These are phyloP conservation scores for Microctenopoma lineatum DNA, from an alignment of 2,797 vertebrate species.

Conservation along the genomic window DNA sequence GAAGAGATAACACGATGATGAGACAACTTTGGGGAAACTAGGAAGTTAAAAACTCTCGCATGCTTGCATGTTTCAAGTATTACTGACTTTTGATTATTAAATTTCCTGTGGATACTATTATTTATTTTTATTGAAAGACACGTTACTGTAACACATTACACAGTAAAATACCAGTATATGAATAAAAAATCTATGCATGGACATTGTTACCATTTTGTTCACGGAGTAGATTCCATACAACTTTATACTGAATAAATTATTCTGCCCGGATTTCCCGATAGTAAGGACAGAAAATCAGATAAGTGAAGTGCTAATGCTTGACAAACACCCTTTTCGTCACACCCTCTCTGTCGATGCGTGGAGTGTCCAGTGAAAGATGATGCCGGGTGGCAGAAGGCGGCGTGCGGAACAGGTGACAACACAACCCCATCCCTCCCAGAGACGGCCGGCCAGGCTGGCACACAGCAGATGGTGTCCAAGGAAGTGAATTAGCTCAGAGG, in stretches of 20 bases:
- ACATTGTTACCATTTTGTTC: constrained; percentile 1
- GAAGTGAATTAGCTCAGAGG: constrained; percentile 77
- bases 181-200: neutral
- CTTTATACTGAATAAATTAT: constrained; percentile 23
- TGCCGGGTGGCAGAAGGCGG: constrained; percentile 68
- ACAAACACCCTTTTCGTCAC: constrained; percentile 55
- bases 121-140: too few species aligned
- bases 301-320: constrained; percentile 58
- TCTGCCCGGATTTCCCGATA: constrained; percentile 14
- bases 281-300: constrained; percentile 56
- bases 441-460: constrained; percentile 67
- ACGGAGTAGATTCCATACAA: neutral
- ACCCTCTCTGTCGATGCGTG: constrained; percentile 11
- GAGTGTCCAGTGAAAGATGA: constrained; percentile 65
- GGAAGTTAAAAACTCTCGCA: too few species aligned
- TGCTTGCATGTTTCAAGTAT: too few species aligned
- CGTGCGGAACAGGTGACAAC: constrained; percentile 76
- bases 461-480: constrained; percentile 80
- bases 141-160: too few species aligned
- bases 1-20: too few species aligned
- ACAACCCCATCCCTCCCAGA: constrained; percentile 45
- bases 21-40: too few species aligned
- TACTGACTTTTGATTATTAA: too few species aligned
- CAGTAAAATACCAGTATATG: neutral
- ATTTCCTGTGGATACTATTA: too few species aligned